Conservation (phyloP, 1,140 invertebrate genomes). For the Maniola jurtina region DNA sequence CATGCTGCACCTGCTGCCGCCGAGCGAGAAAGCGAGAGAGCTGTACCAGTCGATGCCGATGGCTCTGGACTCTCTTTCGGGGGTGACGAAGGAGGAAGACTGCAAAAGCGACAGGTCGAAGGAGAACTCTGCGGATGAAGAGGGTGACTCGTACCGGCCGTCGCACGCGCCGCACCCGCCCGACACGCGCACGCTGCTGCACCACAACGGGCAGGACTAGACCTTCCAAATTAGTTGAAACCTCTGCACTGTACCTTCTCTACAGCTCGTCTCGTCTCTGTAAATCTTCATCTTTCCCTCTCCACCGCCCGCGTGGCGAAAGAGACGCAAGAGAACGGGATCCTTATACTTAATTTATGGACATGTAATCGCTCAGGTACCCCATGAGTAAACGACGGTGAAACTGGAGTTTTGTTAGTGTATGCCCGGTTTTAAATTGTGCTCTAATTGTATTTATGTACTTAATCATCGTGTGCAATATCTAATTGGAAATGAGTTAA, state of each 20-base stretch:
- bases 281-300: background rate
- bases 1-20: slow-evolving; percentile 89
- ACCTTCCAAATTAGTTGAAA: slow-evolving; percentile 27
- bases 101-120: slow-evolving; percentile 83
- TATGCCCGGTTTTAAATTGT: slow-evolving; percentile 25
- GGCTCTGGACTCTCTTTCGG: slow-evolving; percentile 74
- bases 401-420: slow-evolving; percentile 49
- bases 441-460: slow-evolving; percentile 26
- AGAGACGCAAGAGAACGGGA: background rate
- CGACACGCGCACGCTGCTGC: slow-evolving; percentile 79
- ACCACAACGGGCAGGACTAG: slow-evolving; percentile 84
- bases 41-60: slow-evolving; percentile 78
- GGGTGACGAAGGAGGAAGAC: slow-evolving; percentile 80
- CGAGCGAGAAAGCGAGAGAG: slow-evolving; percentile 84
- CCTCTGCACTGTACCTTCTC: slow-evolving; percentile 28
- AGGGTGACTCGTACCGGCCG: slow-evolving; percentile 79
- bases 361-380: slow-evolving; percentile 24
- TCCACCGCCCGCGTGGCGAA: background rate
- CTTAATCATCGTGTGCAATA: slow-evolving; percentile 43
- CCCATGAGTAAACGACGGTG: slow-evolving; percentile 34
- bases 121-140: slow-evolving; percentile 82
- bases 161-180: slow-evolving; percentile 78
- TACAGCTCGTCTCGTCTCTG: slow-evolving; percentile 15
- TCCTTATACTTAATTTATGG: slow-evolving; percentile 32
- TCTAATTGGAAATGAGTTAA: slow-evolving; percentile 26